These are phyloP conservation scores for Hypsibius dujardini DNA, from an alignment of 1,140 invertebrate genomes.

Conservation along the genomic window DNA sequence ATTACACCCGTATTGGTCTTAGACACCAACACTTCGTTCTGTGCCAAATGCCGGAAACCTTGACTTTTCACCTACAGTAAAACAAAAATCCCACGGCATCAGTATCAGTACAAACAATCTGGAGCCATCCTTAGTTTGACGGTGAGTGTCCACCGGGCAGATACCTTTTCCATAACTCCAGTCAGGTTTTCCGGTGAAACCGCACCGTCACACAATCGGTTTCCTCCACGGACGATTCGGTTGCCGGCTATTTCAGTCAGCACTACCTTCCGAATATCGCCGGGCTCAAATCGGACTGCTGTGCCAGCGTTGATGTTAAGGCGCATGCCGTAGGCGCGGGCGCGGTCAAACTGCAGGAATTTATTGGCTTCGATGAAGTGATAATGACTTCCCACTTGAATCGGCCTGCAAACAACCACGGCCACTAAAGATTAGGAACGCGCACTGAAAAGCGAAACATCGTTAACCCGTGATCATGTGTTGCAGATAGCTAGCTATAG, in stretches of 20 bases:
- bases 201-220: conserved; percentile 30
- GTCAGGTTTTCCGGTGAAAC: conserved; percentile 24
- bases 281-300: conserved; percentile 33
- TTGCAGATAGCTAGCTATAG: too few species aligned
- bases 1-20: neutral
- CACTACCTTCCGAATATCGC: conserved; percentile 29
- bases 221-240: conserved; percentile 31
- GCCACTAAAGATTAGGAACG: too few species aligned
- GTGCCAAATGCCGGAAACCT: conserved; percentile 3
- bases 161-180: conserved; percentile 27
- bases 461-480: too few species aligned
- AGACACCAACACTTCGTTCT: neutral
- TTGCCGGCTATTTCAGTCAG: conserved; percentile 32
- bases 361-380: conserved; percentile 34
- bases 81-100: neutral
- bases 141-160: neutral
- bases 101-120: neutral
- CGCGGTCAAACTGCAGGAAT: conserved; percentile 30
- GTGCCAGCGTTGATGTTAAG: conserved; percentile 33
- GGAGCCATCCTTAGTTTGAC: neutral
- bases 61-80: neutral
- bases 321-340: conserved; percentile 31
- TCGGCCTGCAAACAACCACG: neutral
- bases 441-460: too few species aligned
- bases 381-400: conserved; percentile 33